Base-by-base conservation (phyloP, 2,888 invertebrate species). In the Polymixis lichenea region DNA sequence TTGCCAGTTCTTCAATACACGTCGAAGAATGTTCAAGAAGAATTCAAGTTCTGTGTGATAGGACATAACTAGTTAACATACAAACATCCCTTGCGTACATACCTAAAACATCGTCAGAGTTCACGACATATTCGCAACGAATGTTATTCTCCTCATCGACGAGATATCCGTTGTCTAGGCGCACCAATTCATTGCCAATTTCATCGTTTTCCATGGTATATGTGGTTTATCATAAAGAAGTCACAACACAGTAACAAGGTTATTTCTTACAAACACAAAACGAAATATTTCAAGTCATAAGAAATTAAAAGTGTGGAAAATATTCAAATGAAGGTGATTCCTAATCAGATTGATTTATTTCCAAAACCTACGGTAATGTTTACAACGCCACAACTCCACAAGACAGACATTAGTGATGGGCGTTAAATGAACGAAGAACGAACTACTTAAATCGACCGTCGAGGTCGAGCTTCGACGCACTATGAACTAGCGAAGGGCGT, bases 201-300 rank as follows among this genome's bases (percentile, higher is more conserved):
- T 97, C 97, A 80, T 97, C 96, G 83, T 94, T 96, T 91, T 97
- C 97, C 97, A 97, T 97, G 82, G 61, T 92, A 87, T 53, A 61
- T 69, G 97, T 97, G 82, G 62, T 92, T 87, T 56, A 67, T 73
- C 84, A 80, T 84, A 76, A 1, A 78, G 28, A 58, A 69, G n/a
- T 67, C 60, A 58, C 82, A 72, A 65, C 53, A 64, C 67, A 68
- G 46, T 17, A 38, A 51, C 7, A 55, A 84, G 82, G 78, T 85
- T 83, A 78, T 68, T 66, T 61, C 19, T 72, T 53, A 32, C 55
- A 46, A 22, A 15, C 28, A 56, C 43, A 25, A 49, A 69, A 58
- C 17, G 11, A 28, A 66, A 46, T 78, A 49, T 55, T 43, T 9
- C 2, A 25, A 28, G 25, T n/a, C 8, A 7, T 32, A 56, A 4